Percentiles rank a stretch among this genome's conserved stretches.
phyloP scores from a whole-genome alignment of 2,888 invertebrate species.

The Cremastinae sp. region DNA sequence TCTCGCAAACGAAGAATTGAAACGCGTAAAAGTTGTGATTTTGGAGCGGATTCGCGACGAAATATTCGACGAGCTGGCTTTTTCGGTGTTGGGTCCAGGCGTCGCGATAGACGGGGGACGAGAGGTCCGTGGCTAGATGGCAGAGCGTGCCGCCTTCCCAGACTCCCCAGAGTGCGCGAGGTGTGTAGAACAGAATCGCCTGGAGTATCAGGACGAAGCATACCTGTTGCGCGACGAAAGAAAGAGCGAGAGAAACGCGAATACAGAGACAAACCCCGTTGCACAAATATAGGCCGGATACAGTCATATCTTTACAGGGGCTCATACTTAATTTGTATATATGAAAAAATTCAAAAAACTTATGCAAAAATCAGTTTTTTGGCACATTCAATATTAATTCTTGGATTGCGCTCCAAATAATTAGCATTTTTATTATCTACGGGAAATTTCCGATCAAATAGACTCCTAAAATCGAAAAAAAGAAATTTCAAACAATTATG shows the following conservation, averaged over 20 bases:
- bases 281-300: no score
- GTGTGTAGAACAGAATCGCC: conserved; percentile 86
- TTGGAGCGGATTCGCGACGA: conserved; percentile 82
- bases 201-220: conserved; percentile 86
- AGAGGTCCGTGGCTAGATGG: conserved; percentile 83
- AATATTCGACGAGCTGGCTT: conserved; percentile 83
- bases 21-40: conserved; percentile 85
- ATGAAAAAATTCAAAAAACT: no score
- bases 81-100: conserved; percentile 83
- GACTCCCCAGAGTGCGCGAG: conserved; percentile 87
- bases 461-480: no score
- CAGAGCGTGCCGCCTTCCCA: conserved; percentile 86
- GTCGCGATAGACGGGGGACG: conserved; percentile 82
- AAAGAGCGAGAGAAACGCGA: conserved; percentile 24
- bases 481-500: no score
- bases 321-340: no score
- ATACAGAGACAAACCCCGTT: conserved; percentile 13
- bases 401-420: no score
- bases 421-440: no score
- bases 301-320: no score
- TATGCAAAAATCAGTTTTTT: no score
- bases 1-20: conserved; percentile 87
- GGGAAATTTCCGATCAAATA: no score
- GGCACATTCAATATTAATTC: no score
- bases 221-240: conserved; percentile 67